These are phyloP conservation scores for Tanytarsus gracilentus DNA, from an alignment of 2,888 invertebrate genomes.

Conservation along the genomic window DNA sequence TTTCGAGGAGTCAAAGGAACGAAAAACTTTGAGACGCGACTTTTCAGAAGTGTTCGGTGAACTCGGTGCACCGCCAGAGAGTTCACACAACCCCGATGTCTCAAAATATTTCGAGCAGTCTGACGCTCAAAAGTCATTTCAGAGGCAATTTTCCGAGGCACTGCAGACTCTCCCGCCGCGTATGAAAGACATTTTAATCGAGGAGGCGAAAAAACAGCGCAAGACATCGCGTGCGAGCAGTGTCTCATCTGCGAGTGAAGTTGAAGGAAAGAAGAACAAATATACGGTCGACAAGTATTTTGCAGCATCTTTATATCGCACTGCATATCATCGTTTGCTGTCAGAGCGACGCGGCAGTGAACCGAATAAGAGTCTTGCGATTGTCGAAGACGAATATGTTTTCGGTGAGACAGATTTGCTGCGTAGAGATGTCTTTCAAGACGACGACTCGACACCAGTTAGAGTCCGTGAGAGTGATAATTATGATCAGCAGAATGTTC, in stretches of 20 bases:
- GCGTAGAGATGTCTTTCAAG: constrained; percentile 13
- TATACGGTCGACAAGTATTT: constrained; percentile 28
- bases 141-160: constrained; percentile 14
- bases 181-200: constrained; percentile 10
- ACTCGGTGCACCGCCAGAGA: background rate
- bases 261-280: too few species aligned
- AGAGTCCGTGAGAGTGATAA: background rate
- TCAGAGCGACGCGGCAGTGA: constrained; percentile 3
- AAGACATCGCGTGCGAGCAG: background rate
- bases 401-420: constrained; percentile 8
- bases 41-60: constrained; percentile 18
- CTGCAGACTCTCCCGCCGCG: constrained; percentile 9
- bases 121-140: constrained; percentile 15
- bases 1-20: constrained; percentile 15
- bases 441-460: constrained; percentile 11
- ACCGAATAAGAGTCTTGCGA: background rate
- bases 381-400: constrained; percentile 17
- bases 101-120: constrained; percentile 22
- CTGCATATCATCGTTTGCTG: constrained; percentile 19
- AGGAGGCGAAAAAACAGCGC: background rate
- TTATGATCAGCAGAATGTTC: constrained; percentile 12
- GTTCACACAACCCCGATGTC: background rate
- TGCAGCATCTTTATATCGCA: constrained; percentile 26
- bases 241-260: constrained; percentile 6
- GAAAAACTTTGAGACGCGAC: constrained; percentile 10